Conservation (phyloP, 2,888 invertebrate genomes). For the Microdon myrmicae region DNA sequence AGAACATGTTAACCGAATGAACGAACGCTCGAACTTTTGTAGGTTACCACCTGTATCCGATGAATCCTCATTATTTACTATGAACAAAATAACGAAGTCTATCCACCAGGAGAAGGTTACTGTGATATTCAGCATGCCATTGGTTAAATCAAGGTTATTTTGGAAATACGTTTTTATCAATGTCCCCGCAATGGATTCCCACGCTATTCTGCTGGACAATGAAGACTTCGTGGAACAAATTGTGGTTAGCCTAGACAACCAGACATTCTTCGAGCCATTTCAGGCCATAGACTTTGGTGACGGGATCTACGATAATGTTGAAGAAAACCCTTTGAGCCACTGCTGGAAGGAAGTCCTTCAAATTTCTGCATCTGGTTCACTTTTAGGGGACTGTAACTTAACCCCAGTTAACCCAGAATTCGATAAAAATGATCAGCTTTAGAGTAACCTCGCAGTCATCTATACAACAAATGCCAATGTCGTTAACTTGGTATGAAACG, state of each 20-base stretch:
- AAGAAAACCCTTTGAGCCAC: no score
- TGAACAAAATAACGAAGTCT: slow-evolving; percentile 4
- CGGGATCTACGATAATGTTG: no score
- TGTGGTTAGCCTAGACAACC: neutral
- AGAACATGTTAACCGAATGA: slow-evolving; percentile 1
- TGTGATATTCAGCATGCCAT: slow-evolving; percentile 1
- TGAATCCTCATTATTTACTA: slow-evolving; percentile 2
- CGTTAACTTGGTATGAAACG: neutral
- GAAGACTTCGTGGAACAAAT: no score
- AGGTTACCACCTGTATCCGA: neutral
- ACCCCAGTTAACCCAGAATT: neutral
- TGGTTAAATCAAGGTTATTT: slow-evolving; percentile 1
- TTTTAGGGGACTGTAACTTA: neutral
- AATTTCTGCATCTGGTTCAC: neutral
- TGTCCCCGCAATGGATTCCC: neutral
- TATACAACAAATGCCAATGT: neutral
- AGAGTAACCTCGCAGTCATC: slow-evolving; percentile 8
- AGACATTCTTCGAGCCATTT: neutral
- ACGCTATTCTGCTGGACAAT: slow-evolving; percentile 2
- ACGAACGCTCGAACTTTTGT: neutral
- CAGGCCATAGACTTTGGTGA: no score
- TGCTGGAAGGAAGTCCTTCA: slow-evolving; percentile 2
- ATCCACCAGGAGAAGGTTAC: neutral
- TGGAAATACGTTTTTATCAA: neutral
- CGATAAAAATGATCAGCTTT: neutral